Conservation (phyloP, 2,113 vertebrate genomes). For the Scopus umbretta region DNA sequence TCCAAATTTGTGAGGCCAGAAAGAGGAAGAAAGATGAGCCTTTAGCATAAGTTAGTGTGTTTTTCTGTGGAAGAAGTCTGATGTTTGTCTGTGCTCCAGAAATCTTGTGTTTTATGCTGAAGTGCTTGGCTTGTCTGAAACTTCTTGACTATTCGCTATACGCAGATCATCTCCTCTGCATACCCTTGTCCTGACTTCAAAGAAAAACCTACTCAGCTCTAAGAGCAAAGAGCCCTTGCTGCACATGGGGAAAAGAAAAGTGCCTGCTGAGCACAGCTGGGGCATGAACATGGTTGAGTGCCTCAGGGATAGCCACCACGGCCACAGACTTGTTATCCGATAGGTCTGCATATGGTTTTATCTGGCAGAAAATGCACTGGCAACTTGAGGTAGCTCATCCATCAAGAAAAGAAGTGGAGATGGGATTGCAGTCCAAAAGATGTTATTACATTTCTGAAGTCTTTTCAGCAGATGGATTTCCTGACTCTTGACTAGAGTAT, state of each 20-base stretch:
- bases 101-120: neutral
- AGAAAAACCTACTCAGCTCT: neutral
- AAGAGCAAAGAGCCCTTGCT: neutral
- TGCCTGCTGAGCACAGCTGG: neutral
- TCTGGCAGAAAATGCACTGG: neutral
- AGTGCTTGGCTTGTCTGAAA: neutral
- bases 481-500: neutral
- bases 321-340: neutral
- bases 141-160: neutral
- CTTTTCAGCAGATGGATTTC: neutral
- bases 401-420: neutral
- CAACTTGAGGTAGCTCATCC: neutral
- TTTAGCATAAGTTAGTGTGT: neutral
- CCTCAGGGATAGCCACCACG: neutral
- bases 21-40: neutral
- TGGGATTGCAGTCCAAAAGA: neutral
- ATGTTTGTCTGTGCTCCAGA: neutral
- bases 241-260: neutral
- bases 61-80: neutral
- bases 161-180: neutral
- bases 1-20: neutral
- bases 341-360: neutral
- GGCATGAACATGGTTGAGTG: neutral
- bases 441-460: neutral
- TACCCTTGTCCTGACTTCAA: neutral